Percentiles rank a stretch among this genome's conserved stretches.
Evolutionary conservation across 2,888 invertebrate genomes (phyloP).

Genomic region (Drosophila prostipennis): DNA sequence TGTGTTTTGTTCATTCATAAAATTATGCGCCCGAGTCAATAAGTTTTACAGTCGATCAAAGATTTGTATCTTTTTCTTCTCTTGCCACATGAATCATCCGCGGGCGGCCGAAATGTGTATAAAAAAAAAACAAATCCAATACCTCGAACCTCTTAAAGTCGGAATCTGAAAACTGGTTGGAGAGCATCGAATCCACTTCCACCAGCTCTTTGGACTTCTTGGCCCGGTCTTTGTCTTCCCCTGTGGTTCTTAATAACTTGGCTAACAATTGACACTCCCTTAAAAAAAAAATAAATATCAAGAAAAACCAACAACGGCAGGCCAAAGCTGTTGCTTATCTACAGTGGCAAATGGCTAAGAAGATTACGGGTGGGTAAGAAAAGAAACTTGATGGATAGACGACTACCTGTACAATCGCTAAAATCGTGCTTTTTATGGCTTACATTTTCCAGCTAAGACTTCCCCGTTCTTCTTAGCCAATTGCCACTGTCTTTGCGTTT

Average conservation of each 20-base stretch:
- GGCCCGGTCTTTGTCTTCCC: constrained; percentile 49
- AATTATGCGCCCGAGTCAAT: constrained; percentile 75
- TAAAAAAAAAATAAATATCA: constrained; percentile 57
- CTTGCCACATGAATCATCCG: constrained; percentile 65
- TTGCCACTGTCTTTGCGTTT: constrained; percentile 52
- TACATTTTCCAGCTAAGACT: neutral
- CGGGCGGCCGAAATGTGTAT: constrained; percentile 30
- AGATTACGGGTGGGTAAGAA: constrained; percentile 2
- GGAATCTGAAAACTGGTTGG: constrained; percentile 45
- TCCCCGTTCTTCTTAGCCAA: constrained; percentile 26
- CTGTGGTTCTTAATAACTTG: constrained; percentile 73
- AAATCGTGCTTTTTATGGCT: neutral
- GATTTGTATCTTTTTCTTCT: constrained; percentile 70
- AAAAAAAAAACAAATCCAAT: constrained; percentile 19
- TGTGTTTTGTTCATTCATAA: constrained; percentile 72
- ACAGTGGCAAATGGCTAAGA: constrained; percentile 42
- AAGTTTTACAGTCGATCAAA: constrained; percentile 79
- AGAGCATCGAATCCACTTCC: constrained; percentile 31
- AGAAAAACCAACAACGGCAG: constrained; percentile 36
- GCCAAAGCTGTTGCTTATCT: constrained; percentile 39
- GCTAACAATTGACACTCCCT: constrained; percentile 82
- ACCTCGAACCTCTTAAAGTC: constrained; percentile 18
- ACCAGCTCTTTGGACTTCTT: constrained; percentile 40
- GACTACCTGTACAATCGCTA: neutral
- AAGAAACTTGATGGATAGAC: constrained; percentile 3